Conservation (phyloP, 2,888 invertebrate genomes). For the Dryococelus australis region DNA sequence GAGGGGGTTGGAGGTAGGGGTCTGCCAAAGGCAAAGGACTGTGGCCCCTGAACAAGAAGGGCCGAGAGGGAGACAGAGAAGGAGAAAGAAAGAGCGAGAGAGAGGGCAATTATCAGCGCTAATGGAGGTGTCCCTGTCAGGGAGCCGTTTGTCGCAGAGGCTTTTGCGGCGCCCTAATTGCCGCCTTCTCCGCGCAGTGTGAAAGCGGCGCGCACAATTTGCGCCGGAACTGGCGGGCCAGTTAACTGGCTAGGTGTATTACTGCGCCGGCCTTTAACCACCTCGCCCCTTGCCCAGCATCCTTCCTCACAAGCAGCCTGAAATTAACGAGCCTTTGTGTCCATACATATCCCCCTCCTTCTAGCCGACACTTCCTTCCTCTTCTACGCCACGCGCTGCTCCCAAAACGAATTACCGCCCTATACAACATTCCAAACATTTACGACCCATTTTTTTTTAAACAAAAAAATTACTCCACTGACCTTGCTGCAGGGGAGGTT, state of each 20-base stretch:
- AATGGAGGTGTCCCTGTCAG: constrained; percentile 3
- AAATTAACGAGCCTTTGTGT: not conserved
- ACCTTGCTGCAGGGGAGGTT: too few species aligned
- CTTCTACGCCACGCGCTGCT: too few species aligned
- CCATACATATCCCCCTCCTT: too few species aligned
- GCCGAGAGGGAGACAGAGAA: not conserved
- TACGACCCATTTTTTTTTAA: too few species aligned
- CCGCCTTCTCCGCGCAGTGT: too few species aligned
- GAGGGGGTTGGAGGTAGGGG: not conserved
- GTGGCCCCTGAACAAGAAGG: too few species aligned
- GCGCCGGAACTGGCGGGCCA: not conserved
- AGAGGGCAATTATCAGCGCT: not conserved
- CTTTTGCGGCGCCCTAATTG: not conserved
- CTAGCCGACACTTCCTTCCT: too few species aligned
- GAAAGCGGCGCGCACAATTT: not conserved
- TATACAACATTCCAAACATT: too few species aligned
- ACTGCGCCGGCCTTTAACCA: not conserved
- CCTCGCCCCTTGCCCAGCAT: not conserved
- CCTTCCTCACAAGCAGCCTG: not conserved
- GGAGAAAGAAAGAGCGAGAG: not conserved
- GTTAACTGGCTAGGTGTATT: not conserved
- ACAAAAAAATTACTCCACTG: too few species aligned
- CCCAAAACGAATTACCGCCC: too few species aligned
- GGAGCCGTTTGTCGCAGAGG: not conserved
- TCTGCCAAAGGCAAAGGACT: too few species aligned